phyloP scores from a whole-genome alignment of 2,113 vertebrate species.

The Gasterosteus nipponicus region DNA sequence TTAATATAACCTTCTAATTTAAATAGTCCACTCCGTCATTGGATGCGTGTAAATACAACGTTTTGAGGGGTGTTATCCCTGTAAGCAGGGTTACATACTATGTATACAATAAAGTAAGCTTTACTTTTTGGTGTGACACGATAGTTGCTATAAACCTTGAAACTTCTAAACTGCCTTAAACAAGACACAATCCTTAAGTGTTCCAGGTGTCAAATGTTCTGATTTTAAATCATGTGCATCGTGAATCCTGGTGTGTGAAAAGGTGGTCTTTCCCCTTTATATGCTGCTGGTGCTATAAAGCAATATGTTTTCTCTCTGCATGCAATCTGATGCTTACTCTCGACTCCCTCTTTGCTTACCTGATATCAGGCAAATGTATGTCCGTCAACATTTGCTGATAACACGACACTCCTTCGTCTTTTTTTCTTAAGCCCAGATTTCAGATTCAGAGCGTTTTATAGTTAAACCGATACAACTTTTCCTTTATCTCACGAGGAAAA shows the following conservation, averaged over 20 bases:
- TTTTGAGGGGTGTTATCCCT: not conserved
- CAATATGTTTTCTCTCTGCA: constrained; percentile 37
- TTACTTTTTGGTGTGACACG: constrained; percentile 19
- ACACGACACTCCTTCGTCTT: constrained; percentile 10
- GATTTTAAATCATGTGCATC: constrained; percentile 23
- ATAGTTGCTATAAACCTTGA: constrained; percentile 45
- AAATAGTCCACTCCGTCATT: not conserved
- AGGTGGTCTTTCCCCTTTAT: not conserved
- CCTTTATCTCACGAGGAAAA: constrained; percentile 56
- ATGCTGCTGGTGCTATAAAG: constrained; percentile 23
- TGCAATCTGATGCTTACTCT: constrained; percentile 35
- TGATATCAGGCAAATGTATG: constrained; percentile 50
- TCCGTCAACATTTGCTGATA: constrained; percentile 24
- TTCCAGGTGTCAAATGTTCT: constrained; percentile 27
- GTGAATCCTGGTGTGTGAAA: constrained; percentile 15
- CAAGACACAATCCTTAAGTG: constrained; percentile 38
- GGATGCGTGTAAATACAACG: not conserved
- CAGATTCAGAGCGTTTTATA: constrained; percentile 53
- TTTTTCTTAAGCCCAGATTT: constrained; percentile 32
- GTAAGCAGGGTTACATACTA: constrained; percentile 10
- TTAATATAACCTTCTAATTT: not conserved
- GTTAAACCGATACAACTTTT: constrained; percentile 25
- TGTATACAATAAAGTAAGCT: constrained; percentile 12
- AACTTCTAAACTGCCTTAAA: constrained; percentile 35
- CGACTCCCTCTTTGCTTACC: constrained; percentile 57